A percentile compares a stretch with the other conserved stretches of the same genome.
Evolutionary conservation across 2,888 invertebrate species (phyloP).

Genomic region (Zootermopsis nevadensis): DNA sequence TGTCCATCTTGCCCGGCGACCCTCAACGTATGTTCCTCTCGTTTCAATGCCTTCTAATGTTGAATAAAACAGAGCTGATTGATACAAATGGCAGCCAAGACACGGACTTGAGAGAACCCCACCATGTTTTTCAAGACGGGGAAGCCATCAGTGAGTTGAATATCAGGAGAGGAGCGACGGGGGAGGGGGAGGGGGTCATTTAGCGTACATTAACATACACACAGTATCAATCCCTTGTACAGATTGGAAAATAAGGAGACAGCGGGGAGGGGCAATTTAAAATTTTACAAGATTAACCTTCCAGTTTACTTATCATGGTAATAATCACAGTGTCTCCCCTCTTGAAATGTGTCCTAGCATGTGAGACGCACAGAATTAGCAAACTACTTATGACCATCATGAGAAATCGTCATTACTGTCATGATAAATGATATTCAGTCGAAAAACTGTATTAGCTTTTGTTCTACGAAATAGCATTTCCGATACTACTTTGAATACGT

Average conservation of each 20-base stretch:
- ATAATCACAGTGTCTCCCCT: background rate
- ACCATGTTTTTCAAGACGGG: constrained; percentile 39
- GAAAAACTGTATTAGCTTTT: too few species aligned
- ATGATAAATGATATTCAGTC: too few species aligned
- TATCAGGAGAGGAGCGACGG: background rate
- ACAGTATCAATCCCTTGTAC: constrained; percentile 15
- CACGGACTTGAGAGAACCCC: constrained; percentile 13
- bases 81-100: constrained; percentile 37
- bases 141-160: constrained; percentile 9
- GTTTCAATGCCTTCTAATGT: constrained; percentile 41
- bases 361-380: background rate
- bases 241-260: constrained; percentile 39
- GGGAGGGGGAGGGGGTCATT: background rate
- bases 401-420: background rate
- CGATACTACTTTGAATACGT: too few species aligned
- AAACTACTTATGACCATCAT: background rate
- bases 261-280: constrained; percentile 5
- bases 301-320: constrained; percentile 28
- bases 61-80: constrained; percentile 38
- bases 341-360: background rate
- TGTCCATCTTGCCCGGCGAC: background rate
- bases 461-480: too few species aligned
- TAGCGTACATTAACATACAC: constrained; percentile 28
- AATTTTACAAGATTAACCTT: constrained; percentile 36
- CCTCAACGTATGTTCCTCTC: constrained; percentile 31